phyloP scores from a whole-genome alignment of 2,888 invertebrate species.

The Globia sparganii region DNA sequence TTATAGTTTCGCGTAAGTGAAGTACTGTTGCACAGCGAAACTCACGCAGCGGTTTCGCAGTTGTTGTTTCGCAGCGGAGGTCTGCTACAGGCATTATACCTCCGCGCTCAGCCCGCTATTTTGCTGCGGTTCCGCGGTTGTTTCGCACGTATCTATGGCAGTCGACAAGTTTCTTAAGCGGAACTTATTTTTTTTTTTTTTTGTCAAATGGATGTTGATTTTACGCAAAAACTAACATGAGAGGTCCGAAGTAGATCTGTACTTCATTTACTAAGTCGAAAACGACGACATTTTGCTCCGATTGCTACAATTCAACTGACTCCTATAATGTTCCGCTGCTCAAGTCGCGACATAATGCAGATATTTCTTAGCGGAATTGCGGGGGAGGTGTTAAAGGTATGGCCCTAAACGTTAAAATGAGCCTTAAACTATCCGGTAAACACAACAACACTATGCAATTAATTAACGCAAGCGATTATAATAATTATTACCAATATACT shows the following conservation, averaged over 20 bases:
- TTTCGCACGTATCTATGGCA: neutral
- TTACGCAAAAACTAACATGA: neutral
- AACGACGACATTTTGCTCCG: neutral
- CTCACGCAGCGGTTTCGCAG: too few species aligned
- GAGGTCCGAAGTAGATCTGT: neutral
- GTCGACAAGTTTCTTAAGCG: neutral
- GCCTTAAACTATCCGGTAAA: neutral
- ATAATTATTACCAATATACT: constrained; percentile 17
- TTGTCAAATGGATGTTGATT: neutral
- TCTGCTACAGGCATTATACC: too few species aligned
- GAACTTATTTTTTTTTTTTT: neutral
- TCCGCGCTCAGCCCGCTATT: neutral
- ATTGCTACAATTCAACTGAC: neutral
- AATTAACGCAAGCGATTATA: constrained; percentile 9
- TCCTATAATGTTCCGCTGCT: neutral
- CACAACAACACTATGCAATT: neutral
- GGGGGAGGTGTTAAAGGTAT: neutral
- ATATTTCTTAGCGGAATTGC: neutral
- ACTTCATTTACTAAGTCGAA: neutral
- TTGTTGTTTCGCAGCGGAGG: too few species aligned
- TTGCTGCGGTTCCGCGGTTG: neutral
- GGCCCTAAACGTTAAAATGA: neutral
- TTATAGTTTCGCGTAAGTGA: too few species aligned
- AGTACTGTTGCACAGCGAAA: too few species aligned
- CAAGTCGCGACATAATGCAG: neutral